Base-by-base conservation (phyloP, 2,888 invertebrate genomes). In the Crocallis elinguaria region DNA sequence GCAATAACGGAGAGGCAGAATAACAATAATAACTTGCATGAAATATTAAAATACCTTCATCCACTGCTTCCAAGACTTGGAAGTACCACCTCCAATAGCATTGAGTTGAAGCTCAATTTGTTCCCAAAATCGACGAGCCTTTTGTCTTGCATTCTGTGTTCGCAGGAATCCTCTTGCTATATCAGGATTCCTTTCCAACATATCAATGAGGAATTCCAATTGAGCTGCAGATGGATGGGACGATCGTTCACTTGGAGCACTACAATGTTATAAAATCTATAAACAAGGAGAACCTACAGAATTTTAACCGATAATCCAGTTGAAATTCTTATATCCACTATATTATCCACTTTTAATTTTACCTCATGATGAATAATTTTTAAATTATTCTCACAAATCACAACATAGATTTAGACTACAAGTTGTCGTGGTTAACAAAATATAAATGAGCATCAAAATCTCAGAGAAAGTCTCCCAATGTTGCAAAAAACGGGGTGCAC, bases 31-130 rank as follows among this genome's bases (percentile, higher is more conserved):
- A 6, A 2, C n/a, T 6, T 2, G 5, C 3, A 27, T 27, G 8
- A 6, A 8, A 27, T 9, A 9, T 2, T 27, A 13, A 9, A 17
- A 12, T 21, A 38, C 38, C 25, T 38, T 38, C 25, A 25, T 38
- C 38, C 38, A 38, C 25, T 38, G 38, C 12, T 38, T 38, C 38
- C 38, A 25, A 13, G 25, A 11, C 11, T 38, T 38, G 1, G 7
- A 8, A 14, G 23, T 14, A 9, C 38, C 23, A 25, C 38, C 38
- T 8, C 13, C 25, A 9, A 38, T 12, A 14, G 13, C 13, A 9
- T 38, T 38, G 0, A 38, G n/a, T 3, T 38, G 8, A 0, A 38
- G 12, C 9, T 23, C 12, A 3, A 25, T 9, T 13, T 13, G 9
- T 9, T 38, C 7, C 38, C 38, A 38, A 23, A 25, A 25, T 9